These are phyloP conservation scores for Cerceris rybyensis DNA, from an alignment of 2,888 invertebrate genomes.

Conservation along the genomic window DNA sequence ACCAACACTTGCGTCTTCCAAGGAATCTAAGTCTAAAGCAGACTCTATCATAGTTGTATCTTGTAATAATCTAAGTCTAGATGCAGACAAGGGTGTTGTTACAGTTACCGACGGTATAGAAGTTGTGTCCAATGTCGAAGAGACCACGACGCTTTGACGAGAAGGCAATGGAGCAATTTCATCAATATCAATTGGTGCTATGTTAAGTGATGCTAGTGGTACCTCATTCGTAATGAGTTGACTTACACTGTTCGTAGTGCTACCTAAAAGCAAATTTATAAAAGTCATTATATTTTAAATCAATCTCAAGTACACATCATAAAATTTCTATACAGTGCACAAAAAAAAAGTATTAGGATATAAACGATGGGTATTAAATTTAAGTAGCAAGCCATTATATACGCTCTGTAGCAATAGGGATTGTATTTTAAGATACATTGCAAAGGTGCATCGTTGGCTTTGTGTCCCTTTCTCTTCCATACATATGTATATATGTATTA, in stretches of 20 bases:
- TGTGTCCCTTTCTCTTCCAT: conserved; percentile 33
- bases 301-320: conserved; percentile 11
- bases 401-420: conserved; percentile 42
- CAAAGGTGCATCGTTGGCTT: conserved; percentile 51
- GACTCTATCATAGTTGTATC: conserved; percentile 96
- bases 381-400: conserved; percentile 45
- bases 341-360: conserved; percentile 43
- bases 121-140: conserved; percentile 68
- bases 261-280: conserved; percentile 83
- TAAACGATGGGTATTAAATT: conserved; percentile 52
- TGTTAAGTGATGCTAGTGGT: conserved; percentile 84
- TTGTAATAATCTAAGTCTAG: conserved; percentile 89
- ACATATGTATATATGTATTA: conserved; percentile 6
- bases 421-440: conserved; percentile 41
- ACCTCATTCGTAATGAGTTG: conserved; percentile 87
- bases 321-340: conserved; percentile 29
- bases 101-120: conserved; percentile 75
- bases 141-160: conserved; percentile 77
- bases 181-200: conserved; percentile 80
- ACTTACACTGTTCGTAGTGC: conserved; percentile 86
- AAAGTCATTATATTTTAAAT: not conserved
- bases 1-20: conserved; percentile 89
- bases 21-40: conserved; percentile 92
- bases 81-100: conserved; percentile 83
- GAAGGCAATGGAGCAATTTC: conserved; percentile 79